Conservation (phyloP, 2,113 vertebrate genomes). For the Neodontobutis hainanensis region DNA sequence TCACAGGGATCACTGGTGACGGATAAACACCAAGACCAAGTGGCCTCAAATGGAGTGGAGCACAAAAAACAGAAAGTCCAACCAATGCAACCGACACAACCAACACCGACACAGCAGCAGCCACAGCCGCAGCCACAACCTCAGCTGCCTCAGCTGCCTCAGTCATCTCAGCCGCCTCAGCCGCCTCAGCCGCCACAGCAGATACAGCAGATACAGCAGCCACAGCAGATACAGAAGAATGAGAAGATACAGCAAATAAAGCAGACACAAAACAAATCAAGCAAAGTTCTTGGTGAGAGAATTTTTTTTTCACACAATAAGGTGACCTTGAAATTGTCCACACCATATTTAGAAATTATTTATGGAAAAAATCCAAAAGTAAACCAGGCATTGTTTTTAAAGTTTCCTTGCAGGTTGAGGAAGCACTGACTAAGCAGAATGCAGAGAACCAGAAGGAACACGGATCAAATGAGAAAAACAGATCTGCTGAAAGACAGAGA, state of each 20-base stretch:
- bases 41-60: background rate
- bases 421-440: slow-evolving; percentile 66
- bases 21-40: slow-evolving; percentile 31
- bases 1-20: slow-evolving; percentile 12
- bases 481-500: slow-evolving; percentile 67
- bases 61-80: background rate
- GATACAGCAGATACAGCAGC: background rate
- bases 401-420: slow-evolving; percentile 72
- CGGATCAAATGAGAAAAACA: slow-evolving; percentile 69
- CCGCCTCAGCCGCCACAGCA: background rate
- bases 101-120: background rate
- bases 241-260: background rate
- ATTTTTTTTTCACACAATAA: background rate
- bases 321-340: slow-evolving; percentile 25
- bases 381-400: slow-evolving; percentile 50
- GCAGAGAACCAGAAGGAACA: slow-evolving; percentile 47
- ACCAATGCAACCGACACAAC: background rate
- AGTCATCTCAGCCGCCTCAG: background rate
- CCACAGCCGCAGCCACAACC: background rate
- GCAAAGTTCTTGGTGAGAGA: slow-evolving; percentile 43
- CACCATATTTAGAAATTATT: slow-evolving; percentile 41
- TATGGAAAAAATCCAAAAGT: slow-evolving; percentile 7
- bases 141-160: background rate
- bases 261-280: slow-evolving; percentile 12
- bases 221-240: background rate